Evolutionary conservation across 2,888 invertebrate genomes (phyloP).

Genomic region (Ophraella communa): DNA sequence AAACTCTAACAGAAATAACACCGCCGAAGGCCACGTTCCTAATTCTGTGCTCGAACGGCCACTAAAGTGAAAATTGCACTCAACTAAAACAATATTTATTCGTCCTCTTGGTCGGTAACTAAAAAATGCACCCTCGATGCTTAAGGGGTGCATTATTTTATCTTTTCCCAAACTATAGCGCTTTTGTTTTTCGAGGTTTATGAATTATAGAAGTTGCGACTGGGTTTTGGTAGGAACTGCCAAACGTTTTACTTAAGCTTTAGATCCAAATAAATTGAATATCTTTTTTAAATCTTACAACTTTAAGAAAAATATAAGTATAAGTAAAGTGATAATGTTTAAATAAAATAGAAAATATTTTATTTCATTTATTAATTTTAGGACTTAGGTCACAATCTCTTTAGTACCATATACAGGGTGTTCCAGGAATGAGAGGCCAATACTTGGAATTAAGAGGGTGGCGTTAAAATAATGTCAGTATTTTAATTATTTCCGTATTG

Average conservation of each 20-base stretch:
- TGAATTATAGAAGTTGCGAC: slow-evolving; percentile 1
- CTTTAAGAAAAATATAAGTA: no score
- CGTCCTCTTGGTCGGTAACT: slow-evolving; percentile 52
- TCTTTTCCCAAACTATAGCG: slow-evolving; percentile 41
- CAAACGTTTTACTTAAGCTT: slow-evolving; percentile 18
- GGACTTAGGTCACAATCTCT: no score
- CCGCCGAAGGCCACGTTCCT: slow-evolving; percentile 32
- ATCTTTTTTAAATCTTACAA: no score
- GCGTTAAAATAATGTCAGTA: no score
- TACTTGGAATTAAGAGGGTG: no score
- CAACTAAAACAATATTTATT: slow-evolving; percentile 59
- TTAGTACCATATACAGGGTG: no score
- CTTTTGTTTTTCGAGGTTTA: slow-evolving; percentile 25
- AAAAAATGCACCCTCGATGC: slow-evolving; percentile 57
- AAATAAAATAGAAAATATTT: no score
- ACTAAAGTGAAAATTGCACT: slow-evolving; percentile 56
- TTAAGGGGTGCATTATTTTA: slow-evolving; percentile 53
- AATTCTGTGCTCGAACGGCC: slow-evolving; percentile 43
- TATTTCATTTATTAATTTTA: no score
- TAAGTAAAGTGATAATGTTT: no score
- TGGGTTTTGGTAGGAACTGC: slow-evolving; percentile 18
- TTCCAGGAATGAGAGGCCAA: no score
- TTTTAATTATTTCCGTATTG: no score
- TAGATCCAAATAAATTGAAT: no score
- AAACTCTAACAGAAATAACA: slow-evolving; percentile 26